phyloP scores from a whole-genome alignment of 2,113 vertebrate species.

The Sylvia atricapilla region DNA sequence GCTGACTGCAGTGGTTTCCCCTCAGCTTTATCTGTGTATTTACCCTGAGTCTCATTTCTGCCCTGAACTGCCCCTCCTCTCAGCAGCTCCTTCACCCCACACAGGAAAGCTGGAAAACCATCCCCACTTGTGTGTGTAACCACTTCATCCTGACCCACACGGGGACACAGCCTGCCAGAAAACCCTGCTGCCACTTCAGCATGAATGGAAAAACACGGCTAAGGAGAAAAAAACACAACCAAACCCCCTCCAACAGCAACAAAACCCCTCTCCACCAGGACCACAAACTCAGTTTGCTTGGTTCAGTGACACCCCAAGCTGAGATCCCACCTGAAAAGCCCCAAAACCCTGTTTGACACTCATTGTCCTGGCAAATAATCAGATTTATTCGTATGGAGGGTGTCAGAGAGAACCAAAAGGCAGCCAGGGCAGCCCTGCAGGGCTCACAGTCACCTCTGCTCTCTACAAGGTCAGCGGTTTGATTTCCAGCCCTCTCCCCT shows the following conservation, averaged over 20 bases:
- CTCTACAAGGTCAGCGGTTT: not conserved
- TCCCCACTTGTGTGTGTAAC: not conserved
- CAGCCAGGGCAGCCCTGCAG: not conserved
- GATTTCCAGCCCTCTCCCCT: not conserved
- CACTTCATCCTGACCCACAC: conserved; percentile 8
- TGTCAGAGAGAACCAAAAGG: not conserved
- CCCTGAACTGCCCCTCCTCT: conserved; percentile 2
- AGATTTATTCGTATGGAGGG: not conserved
- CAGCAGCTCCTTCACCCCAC: conserved; percentile 34
- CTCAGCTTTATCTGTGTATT: not conserved
- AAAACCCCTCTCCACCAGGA: not conserved
- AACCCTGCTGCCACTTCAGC: not conserved
- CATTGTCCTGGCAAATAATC: not conserved
- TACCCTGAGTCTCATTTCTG: conserved; percentile 10
- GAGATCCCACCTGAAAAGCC: not conserved
- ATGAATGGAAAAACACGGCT: not conserved
- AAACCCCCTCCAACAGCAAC: not conserved
- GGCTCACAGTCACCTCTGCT: not conserved
- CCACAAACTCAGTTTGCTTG: accelerated
- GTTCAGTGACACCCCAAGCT: not conserved
- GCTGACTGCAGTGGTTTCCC: not conserved
- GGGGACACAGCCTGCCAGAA: conserved; percentile 46
- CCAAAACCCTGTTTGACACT: not conserved
- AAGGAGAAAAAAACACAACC: not conserved
- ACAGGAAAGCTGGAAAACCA: conserved; percentile 41